phyloP scores from a whole-genome alignment of 2,797 vertebrate genomes.

The Myioborus miniatus region DNA sequence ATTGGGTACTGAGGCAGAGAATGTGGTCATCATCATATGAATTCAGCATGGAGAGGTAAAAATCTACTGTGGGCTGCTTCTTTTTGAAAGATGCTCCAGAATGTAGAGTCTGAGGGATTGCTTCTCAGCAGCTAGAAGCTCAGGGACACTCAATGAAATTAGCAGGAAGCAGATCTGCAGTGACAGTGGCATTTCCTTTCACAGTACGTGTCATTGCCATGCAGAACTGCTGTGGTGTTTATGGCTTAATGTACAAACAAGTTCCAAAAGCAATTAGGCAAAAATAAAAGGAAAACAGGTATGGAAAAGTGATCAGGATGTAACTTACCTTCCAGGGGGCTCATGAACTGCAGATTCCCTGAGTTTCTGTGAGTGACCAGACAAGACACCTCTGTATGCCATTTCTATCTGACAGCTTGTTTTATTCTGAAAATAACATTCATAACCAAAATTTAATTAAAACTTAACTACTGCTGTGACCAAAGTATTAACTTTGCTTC shows the following conservation, averaged over 20 bases:
- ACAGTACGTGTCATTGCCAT: rapidly evolving
- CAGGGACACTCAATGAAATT: not conserved
- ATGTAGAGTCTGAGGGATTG: not conserved
- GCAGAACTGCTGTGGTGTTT: not conserved
- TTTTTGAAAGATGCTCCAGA: not conserved
- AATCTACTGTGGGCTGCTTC: not conserved
- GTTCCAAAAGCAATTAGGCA: not conserved
- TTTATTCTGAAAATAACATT: not conserved
- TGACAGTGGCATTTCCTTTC: not conserved
- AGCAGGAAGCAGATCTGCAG: not conserved
- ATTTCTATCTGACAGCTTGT: not conserved
- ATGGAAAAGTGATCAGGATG: not conserved
- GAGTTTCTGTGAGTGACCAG: not conserved
- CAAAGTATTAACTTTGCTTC: not conserved
- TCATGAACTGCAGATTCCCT: not conserved
- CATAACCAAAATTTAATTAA: not conserved
- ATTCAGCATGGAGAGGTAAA: not conserved
- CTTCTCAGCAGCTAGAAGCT: not conserved
- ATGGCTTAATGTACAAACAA: not conserved
- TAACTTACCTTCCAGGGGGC: not conserved
- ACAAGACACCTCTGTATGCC: not conserved
- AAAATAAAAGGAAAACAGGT: not conserved
- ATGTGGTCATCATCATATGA: rapidly evolving
- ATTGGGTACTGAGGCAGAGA: not conserved
- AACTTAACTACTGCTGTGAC: not conserved